Base-by-base conservation (phyloP, 2,113 vertebrate genomes). In the Anthoscopus minutus region DNA sequence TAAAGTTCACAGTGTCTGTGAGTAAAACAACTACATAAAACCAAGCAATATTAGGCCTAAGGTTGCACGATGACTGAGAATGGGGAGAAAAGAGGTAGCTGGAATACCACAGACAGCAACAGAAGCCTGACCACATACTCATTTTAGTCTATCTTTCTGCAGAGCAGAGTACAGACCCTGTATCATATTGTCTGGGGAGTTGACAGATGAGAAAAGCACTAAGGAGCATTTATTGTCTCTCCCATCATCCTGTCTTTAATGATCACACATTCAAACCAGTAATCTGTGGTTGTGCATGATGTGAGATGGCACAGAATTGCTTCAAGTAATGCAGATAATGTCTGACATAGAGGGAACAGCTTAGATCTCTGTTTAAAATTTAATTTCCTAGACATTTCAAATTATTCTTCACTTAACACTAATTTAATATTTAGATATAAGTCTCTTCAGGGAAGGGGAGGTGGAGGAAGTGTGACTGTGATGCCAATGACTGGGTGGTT, bases 371-470 rank as follows among this genome's bases (percentile, higher is more conserved):
- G 69, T 33, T 95, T 87, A 93, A 96, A 95, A 89, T 81, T 64
- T 86, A 30, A 91, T 93, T 78, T 91, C 64, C 56, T 70, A 89
- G 81, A 53, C 64, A 78, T 81, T 91, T 88, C 53, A 88, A 92
- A 86, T 92, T 86, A 91, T 93, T 89, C 57, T 53, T 85, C 79
- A 87, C 70, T 92, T 95, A 88, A 82, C 53, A 74, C 16, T 88
- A 84, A 88, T 85, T 85, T 89, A 87, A 70, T 93, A 74, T 87
- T 85, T 88, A 82, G 60, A 90, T 64, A 50, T 23, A 50, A 54
- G 23, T 48, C 61, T 87, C 78, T 72, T 67, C 10, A 8, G 60
- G 57, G 77, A 93, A 83, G 20, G 9, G 47, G 37, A 86, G 53
- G 51, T 2, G 4, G 53, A 70, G 27, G 25, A 85, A 35, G 4